These are phyloP conservation scores for Aleiodes testaceus DNA, from an alignment of 2,888 invertebrate species.

Conservation along the genomic window DNA sequence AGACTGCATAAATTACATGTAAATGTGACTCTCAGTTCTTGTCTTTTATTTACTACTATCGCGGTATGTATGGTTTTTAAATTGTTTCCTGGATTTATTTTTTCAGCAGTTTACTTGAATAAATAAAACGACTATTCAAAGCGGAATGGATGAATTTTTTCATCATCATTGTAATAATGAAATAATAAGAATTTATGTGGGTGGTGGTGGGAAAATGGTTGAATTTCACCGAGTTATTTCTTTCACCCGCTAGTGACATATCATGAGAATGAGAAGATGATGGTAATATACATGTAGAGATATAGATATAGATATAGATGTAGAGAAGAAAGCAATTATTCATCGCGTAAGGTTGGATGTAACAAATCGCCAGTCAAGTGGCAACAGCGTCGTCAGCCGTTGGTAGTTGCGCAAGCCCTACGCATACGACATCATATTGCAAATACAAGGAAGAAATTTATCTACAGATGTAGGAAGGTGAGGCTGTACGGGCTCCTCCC, in stretches of 20 bases:
- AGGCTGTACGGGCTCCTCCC: constrained; percentile 53
- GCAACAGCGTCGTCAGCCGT: constrained; percentile 61
- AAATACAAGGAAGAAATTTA: constrained; percentile 44
- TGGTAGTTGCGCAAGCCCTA: constrained; percentile 50
- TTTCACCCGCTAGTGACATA: constrained; percentile 13
- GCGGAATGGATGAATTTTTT: no score
- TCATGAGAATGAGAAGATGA: constrained; percentile 7
- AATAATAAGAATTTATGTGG: no score
- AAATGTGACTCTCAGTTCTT: constrained; percentile 52
- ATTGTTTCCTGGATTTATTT: constrained; percentile 35
- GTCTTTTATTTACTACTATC: no score
- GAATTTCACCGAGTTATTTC: not conserved
- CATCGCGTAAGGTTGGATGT: constrained; percentile 69
- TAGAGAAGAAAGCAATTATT: constrained; percentile 66
- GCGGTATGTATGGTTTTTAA: no score
- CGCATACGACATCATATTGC: constrained; percentile 52
- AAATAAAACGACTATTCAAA: not conserved
- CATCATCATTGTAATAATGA: no score
- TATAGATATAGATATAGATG: constrained; percentile 44
- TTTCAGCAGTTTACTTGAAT: not conserved
- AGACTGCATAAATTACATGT: constrained; percentile 62
- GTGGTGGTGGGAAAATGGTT: no score
- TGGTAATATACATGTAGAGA: constrained; percentile 8
- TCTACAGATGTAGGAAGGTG: constrained; percentile 48
- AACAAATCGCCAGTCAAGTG: constrained; percentile 73